Percentiles rank a stretch among this genome's conserved stretches.
Evolutionary conservation across 1,140 invertebrate species (phyloP).

Genomic region (Drosophila ananassae): DNA sequence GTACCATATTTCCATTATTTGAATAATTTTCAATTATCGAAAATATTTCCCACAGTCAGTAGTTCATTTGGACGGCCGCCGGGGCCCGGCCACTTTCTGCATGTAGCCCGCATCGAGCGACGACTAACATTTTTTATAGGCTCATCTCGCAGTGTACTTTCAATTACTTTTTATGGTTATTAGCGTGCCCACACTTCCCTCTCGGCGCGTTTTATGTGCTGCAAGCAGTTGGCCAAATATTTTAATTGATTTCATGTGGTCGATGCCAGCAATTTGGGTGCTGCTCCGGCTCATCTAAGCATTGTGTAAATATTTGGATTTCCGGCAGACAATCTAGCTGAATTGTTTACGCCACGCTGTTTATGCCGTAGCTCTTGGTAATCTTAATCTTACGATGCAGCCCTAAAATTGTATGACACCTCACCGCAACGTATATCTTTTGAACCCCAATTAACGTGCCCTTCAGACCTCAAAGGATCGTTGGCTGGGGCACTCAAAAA

Average conservation of each 20-base stretch:
- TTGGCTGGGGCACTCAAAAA: constrained; percentile 25
- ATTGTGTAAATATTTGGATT: constrained; percentile 58
- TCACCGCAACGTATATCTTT: not conserved
- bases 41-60: constrained; percentile 27
- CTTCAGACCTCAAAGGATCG: not conserved
- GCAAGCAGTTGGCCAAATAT: constrained; percentile 60
- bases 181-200: constrained; percentile 15
- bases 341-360: constrained; percentile 49
- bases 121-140: constrained; percentile 58
- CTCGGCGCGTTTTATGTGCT: constrained; percentile 46
- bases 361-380: constrained; percentile 17
- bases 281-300: not conserved
- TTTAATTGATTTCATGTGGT: constrained; percentile 76
- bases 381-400: not conserved
- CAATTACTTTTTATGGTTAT: constrained; percentile 67
- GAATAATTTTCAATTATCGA: constrained; percentile 31
- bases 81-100: constrained; percentile 2
- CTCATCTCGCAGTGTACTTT: constrained; percentile 47
- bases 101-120: constrained; percentile 2
- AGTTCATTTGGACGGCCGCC: constrained; percentile 21
- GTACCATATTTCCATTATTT: constrained; percentile 46
- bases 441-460: not conserved
- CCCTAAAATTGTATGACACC: not conserved
- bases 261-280: constrained; percentile 9
- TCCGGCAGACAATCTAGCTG: constrained; percentile 40